Evolutionary conservation across 2,888 invertebrate species (phyloP), one percentile per base, ranked within the genome.

Genomic region (Lysandra coridon): DNA sequence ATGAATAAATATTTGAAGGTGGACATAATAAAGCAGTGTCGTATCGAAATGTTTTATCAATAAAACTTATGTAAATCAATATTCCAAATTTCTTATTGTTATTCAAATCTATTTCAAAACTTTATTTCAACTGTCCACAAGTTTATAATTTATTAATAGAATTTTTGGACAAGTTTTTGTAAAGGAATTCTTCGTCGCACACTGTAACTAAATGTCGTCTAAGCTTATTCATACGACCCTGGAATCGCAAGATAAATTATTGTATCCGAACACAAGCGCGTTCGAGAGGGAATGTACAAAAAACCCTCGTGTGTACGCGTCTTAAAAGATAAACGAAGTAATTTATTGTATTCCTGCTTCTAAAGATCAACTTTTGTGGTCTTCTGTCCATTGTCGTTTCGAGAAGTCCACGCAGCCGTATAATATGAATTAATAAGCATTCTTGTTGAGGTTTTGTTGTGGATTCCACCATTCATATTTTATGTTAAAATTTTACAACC

Each of bases 361-460:
- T 89, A 92, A 89, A 91, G 92, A 92, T 93, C 92, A 92, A 92
- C 89, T 92, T 89, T 91, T 89, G 93, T 90, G 91, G 91, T 89
- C 89, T 91, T 91, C 94, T 93, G 93, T 94, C 92, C 53, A 53
- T 76, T 76, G 88, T 88, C 88, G 86, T 88, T 89, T 91, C 89
- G 88, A 90, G 91, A 89, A 88, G 84, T 87, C 87, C 92, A 93
- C 94, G 90, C 92, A 92, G 88, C 93, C 93, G 92, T 94, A 90
- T 94, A 94, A 94, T 94, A 94, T 93, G 94, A 94, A 94, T 93
- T 94, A 94, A 94, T 94, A 94, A 94, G 90, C 90, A 91, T 90
- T 89, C 90, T 88, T 89, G 89, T 92, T n/a, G 33, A 74, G 40
- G 74, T 74, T 74, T 74, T 74, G 44, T 74, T 44, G 23, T 44